Evolutionary conservation across 2,888 invertebrate species (phyloP), one percentile per base, ranked within the genome.

Genomic region (Pristionchus fissidentatus): DNA sequence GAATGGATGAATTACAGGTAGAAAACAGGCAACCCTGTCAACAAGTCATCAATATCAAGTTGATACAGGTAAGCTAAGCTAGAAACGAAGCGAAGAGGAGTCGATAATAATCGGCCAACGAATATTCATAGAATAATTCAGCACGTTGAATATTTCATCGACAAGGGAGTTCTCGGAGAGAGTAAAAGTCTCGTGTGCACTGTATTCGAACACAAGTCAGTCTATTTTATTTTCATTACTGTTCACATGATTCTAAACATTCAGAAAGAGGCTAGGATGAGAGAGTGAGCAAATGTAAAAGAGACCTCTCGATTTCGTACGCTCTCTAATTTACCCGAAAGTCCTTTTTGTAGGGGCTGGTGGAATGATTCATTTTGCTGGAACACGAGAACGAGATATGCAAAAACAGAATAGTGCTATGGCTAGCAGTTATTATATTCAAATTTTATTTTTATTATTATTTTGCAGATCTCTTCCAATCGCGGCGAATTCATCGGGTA

Each of bases 111-210:
- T 81, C 26, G n/a, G n/a, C 10, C 1, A n/a, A 1, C 10, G 22
- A 57, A 32, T n/a, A 29, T 35, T 38, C n/a, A n/a, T n/a, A n/a
- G n/a, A n/a, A n/a, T n/a, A 32, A 84, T 88, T 46, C 80, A 95
- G 95, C 94, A 95, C 91, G 95, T 95, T 84, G 95, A 95, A 92
- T 95, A 95, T 92, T 95, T 95, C 92, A 95, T 95, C 88, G 95
- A 95, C 92, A 94, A 95, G 87, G 95, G 91, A 35, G 95, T 95
- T 13, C 93, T 95, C 83, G 95, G 95, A 0, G 94, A 95, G 84
- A 95, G 94, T 89, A 95, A 95, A 91, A 95, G 95, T 89, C 92
- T 94, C 73, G 94, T 94, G 87, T 95, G 95, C 91, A 93, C 95
- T 41, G 95, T 95, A 57, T 94, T 95, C 90, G 95, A 95, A 92